Percentiles rank a stretch among this genome's conserved stretches.
These are phyloP conservation scores for Lithobates sylvaticus DNA, from an alignment of 2,797 vertebrate species.

Conservation along the genomic window DNA sequence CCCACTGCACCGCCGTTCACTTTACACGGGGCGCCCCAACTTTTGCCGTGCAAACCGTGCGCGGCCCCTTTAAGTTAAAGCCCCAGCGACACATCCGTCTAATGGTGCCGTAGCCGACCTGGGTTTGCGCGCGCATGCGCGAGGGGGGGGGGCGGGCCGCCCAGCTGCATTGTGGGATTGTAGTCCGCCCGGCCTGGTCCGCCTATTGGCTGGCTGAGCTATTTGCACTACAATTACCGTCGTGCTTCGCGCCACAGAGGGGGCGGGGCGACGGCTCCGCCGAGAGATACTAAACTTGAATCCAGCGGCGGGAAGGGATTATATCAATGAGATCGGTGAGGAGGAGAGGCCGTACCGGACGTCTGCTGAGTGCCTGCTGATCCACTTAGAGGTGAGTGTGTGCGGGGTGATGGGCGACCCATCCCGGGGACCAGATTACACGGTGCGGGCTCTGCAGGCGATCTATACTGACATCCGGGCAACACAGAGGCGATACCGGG, in stretches of 20 bases:
- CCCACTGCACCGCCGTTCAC: background rate
- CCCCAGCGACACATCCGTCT: background rate
- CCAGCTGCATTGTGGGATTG: constrained; percentile 32
- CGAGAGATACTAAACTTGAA: constrained; percentile 34
- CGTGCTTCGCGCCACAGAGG: background rate
- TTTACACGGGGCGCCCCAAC: background rate
- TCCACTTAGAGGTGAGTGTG: too few species aligned
- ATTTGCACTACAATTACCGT: constrained; percentile 17
- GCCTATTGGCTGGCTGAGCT: background rate
- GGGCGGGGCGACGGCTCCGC: background rate
- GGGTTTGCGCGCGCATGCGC: background rate
- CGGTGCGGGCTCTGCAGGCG: too few species aligned
- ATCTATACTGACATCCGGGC: too few species aligned
- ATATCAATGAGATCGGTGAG: too few species aligned
- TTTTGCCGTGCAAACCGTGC: too few species aligned
- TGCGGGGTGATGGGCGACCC: too few species aligned
- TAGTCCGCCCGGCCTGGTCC: background rate
- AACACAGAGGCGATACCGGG: too few species aligned
- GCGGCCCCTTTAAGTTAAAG: constrained; percentile 13
- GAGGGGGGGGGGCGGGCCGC: too few species aligned
- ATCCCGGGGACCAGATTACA: too few species aligned
- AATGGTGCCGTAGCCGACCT: background rate
- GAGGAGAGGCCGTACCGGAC: too few species aligned
- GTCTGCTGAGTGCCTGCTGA: too few species aligned
- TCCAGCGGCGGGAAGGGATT: constrained; percentile 37